phyloP scores from a whole-genome alignment of 2,888 invertebrate species.

The Macrosoma leucophasiata region DNA sequence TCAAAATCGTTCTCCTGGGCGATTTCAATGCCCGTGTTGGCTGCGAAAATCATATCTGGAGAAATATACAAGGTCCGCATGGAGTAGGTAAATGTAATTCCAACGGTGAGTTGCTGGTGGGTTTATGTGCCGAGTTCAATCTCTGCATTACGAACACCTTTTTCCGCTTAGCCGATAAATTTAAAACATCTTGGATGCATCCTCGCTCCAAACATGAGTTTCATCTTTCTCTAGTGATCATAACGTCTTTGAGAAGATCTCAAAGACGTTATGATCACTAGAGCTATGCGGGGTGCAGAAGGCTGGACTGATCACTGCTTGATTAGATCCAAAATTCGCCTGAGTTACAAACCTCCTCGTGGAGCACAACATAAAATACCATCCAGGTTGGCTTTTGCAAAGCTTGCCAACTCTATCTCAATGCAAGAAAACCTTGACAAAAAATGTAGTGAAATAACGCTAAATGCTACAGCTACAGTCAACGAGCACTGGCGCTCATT shows the following conservation, averaged over 20 bases:
- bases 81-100: constrained; percentile 2
- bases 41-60: not conserved
- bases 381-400: not conserved
- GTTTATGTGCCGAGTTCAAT: not conserved
- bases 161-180: not conserved
- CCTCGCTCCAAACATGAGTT: constrained; percentile 4
- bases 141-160: constrained; percentile 2
- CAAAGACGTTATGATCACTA: constrained; percentile 1
- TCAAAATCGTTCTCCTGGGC: not conserved
- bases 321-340: constrained; percentile 15
- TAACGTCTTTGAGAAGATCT: not conserved
- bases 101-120: not conserved
- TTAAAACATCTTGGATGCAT: constrained; percentile 5
- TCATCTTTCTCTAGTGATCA: not conserved
- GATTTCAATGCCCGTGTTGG: not conserved
- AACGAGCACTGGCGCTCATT: too few relatives aligned
- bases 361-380: constrained; percentile 11
- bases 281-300: constrained; percentile 6
- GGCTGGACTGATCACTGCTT: constrained; percentile 20
- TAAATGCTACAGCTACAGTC: too few relatives aligned
- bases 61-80: not conserved
- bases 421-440: not conserved
- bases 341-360: constrained; percentile 11
- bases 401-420: not conserved
- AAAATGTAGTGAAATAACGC: too few relatives aligned